Evolutionary conservation across 2,888 invertebrate species (phyloP), one percentile per base, ranked within the genome.

Genomic region (Xylota sylvarum): DNA sequence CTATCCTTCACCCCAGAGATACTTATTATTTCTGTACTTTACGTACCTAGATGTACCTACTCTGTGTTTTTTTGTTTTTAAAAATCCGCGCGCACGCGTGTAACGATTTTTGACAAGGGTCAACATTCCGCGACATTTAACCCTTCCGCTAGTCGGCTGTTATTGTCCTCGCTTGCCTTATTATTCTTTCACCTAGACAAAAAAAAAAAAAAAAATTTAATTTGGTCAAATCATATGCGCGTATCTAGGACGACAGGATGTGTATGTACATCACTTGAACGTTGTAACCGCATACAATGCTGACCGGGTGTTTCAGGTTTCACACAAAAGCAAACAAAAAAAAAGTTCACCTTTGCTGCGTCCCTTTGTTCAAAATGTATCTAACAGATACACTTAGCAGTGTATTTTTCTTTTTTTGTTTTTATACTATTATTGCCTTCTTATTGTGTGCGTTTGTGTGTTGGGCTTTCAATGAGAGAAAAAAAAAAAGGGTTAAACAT

Each of bases 291-390:
- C 78, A 78, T 23, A 35, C 58, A 56, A 43, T 43, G 70, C 35
- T 62, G 70, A 79, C 55, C 72, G 79, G 79, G 73, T 79, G 79
- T 73, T 73, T 73, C 43, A 52, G 58, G 48, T 48, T 69, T 17
- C 23, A 43, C 46, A 43, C 50, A 40, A 14, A 46, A 35, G 52
- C 4, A 30, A 58, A 37, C 27, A 37, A 60, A 64, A 37, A n/a
- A 40, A 52, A 40, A 62, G 37, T 73, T 73, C 17, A 56, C 79
- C 40, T 56, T 65, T 65, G 56, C 55, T 65, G 56, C 46, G 19
- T 72, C 72, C 79, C 73, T 73, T 73, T 73, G 62, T 79, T 56
- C 64, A 23, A 9, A 62, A 65, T 23, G 67, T 60, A 67, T 62
- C 43, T 62, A 67, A 67, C 50, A 55, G 58, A 74, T 60, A 74